Conservation (phyloP, 1,140 invertebrate genomes). For the Drosophila willistoni region DNA sequence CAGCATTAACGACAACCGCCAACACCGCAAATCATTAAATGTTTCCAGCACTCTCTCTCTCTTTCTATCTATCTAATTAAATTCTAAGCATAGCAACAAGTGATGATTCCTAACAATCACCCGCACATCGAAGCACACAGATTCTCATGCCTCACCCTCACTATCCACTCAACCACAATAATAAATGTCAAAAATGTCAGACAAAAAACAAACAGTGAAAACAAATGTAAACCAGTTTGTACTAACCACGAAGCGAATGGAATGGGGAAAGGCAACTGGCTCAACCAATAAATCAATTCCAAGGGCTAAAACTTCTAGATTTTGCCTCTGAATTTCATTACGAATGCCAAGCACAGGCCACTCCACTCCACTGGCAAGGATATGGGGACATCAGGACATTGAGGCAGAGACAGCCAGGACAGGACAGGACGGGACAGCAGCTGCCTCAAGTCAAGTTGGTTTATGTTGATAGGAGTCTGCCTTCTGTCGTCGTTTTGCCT, state of each 20-base stretch:
- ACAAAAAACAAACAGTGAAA: constrained; percentile 22
- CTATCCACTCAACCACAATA: constrained; percentile 10
- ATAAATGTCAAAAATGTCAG: constrained; percentile 50
- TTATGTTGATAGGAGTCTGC: constrained; percentile 31
- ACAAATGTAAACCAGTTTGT: constrained; percentile 2
- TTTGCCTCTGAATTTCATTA: constrained; percentile 59
- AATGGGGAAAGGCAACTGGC: constrained; percentile 32
- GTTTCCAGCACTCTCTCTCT: constrained; percentile 7
- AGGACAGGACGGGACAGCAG: constrained; percentile 34
- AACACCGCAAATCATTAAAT: constrained; percentile 63
- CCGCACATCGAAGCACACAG: background rate
- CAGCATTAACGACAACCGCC: constrained; percentile 15
- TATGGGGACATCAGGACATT: constrained; percentile 26
- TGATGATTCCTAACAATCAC: constrained; percentile 12
- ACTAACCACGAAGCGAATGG: background rate
- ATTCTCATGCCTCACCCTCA: background rate
- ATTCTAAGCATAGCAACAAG: constrained; percentile 52
- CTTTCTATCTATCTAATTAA: constrained; percentile 46
- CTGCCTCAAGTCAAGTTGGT: constrained; percentile 59
- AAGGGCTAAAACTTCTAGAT: constrained; percentile 43
- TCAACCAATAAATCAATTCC: constrained; percentile 76
- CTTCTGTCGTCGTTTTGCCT: background rate
- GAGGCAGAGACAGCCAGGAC: background rate
- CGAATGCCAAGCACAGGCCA: constrained; percentile 70
- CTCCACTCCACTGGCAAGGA: constrained; percentile 64